Conservation (phyloP, 2,797 vertebrate genomes). For the Hydrophis major region DNA sequence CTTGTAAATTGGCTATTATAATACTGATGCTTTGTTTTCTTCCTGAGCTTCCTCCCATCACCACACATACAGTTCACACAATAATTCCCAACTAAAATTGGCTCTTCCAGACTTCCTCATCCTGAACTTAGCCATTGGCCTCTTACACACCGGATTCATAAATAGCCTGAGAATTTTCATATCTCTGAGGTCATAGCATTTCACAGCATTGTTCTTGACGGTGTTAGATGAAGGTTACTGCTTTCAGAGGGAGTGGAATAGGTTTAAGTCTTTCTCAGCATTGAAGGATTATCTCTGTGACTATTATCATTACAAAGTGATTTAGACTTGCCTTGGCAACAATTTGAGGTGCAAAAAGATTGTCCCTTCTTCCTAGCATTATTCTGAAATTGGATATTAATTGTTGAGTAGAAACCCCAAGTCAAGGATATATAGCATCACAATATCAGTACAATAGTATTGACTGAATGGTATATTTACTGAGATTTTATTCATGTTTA, state of each 20-base stretch:
- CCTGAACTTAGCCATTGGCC: slow-evolving; percentile 53
- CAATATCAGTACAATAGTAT: background rate
- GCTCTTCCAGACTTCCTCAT: slow-evolving; percentile 69
- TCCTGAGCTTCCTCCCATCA: slow-evolving; percentile 46
- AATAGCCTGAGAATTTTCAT: slow-evolving; percentile 66
- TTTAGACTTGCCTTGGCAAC: slow-evolving; percentile 64
- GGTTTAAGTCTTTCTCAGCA: slow-evolving; percentile 74
- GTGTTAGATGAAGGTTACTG: slow-evolving; percentile 66
- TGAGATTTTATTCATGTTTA: background rate
- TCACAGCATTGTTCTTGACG: slow-evolving; percentile 79
- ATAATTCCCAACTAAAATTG: slow-evolving; percentile 58
- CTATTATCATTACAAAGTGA: slow-evolving; percentile 60
- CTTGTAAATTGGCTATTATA: slow-evolving; percentile 32
- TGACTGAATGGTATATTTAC: background rate
- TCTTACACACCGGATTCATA: slow-evolving; percentile 63
- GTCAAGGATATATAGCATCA: slow-evolving; percentile 28
- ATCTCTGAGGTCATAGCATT: slow-evolving; percentile 71
- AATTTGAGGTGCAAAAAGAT: slow-evolving; percentile 23
- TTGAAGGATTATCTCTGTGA: slow-evolving; percentile 69
- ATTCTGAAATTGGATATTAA: slow-evolving; percentile 13
- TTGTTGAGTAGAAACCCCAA: slow-evolving; percentile 30
- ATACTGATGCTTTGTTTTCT: slow-evolving; percentile 41
- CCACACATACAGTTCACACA: slow-evolving; percentile 48
- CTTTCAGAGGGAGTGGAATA: slow-evolving; percentile 63
- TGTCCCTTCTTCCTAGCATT: slow-evolving; percentile 34